Evolutionary conservation across 2,797 vertebrate species (phyloP).

Genomic region (Hippoglossus hippoglossus): DNA sequence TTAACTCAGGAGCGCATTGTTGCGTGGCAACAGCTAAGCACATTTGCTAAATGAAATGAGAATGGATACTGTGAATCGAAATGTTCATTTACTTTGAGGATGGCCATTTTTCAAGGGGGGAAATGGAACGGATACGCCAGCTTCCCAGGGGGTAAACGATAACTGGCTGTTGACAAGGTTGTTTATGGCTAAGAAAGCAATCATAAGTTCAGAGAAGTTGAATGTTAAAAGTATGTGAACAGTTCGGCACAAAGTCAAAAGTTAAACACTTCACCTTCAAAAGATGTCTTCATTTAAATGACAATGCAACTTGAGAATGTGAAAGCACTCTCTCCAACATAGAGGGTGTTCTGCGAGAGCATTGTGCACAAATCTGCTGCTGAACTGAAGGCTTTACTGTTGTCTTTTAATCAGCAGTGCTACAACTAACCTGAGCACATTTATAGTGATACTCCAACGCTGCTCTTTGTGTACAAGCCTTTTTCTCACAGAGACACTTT

Average conservation of each 20-base stretch:
- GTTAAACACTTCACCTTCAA: constrained; percentile 47
- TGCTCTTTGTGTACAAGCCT: background rate
- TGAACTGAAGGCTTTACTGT: background rate
- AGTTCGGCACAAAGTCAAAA: constrained; percentile 45
- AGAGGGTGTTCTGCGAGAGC: constrained; percentile 8
- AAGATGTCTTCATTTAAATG: constrained; percentile 40
- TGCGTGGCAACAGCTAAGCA: constrained; percentile 86
- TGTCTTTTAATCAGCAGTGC: background rate
- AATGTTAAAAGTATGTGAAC: constrained; percentile 29
- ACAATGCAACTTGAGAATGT: constrained; percentile 39
- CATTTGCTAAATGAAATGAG: constrained; percentile 80
- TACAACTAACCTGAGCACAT: background rate
- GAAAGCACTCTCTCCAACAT: constrained; percentile 34
- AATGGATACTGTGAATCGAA: constrained; percentile 76
- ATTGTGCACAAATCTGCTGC: constrained; percentile 5
- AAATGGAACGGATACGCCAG: constrained; percentile 39
- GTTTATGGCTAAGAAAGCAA: constrained; percentile 60
- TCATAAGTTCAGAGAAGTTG: constrained; percentile 51
- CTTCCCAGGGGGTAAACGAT: constrained; percentile 69
- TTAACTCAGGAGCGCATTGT: constrained; percentile 68
- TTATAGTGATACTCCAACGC: background rate
- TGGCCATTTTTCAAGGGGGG: constrained; percentile 65
- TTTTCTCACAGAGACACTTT: background rate
- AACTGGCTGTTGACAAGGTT: constrained; percentile 64
- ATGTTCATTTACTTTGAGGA: constrained; percentile 78